Evolutionary conservation across 2,113 vertebrate genomes (phyloP).

Genomic region (Peromyscus californicus): DNA sequence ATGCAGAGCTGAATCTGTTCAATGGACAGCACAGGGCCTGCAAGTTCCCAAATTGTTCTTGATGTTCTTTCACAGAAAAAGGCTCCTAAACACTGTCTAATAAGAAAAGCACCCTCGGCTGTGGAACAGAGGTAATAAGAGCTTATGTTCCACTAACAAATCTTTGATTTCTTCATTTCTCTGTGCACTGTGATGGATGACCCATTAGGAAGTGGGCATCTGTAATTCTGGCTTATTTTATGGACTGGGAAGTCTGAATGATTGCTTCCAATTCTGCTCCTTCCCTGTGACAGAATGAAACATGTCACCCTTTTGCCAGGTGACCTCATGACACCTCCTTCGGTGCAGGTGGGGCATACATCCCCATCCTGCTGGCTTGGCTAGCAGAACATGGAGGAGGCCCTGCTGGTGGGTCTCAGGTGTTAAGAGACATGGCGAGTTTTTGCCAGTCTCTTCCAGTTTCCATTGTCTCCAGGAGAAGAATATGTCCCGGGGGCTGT

Average conservation of each 20-base stretch:
- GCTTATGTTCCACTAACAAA: neutral
- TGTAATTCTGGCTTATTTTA: neutral
- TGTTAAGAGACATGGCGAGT: neutral
- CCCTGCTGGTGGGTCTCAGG: neutral
- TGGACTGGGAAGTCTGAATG: neutral
- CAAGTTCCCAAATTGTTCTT: neutral
- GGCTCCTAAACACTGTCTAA: neutral
- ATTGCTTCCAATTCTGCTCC: neutral
- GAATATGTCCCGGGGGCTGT: neutral
- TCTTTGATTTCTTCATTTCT: neutral
- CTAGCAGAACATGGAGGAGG: no score
- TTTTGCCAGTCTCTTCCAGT: neutral
- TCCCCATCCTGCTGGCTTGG: neutral
- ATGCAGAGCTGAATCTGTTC: neutral
- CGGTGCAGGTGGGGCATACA: fast-evolving
- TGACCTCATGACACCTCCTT: neutral
- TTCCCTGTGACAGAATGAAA: neutral
- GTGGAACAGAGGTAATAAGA: neutral
- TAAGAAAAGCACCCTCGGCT: neutral
- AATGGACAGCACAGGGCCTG: neutral
- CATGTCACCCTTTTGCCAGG: neutral
- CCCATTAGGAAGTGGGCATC: neutral
- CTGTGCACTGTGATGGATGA: neutral
- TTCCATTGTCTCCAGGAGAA: neutral
- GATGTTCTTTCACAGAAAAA: neutral